Base-by-base conservation (phyloP, 2,797 vertebrate species). In the Semotilus atromaculatus region DNA sequence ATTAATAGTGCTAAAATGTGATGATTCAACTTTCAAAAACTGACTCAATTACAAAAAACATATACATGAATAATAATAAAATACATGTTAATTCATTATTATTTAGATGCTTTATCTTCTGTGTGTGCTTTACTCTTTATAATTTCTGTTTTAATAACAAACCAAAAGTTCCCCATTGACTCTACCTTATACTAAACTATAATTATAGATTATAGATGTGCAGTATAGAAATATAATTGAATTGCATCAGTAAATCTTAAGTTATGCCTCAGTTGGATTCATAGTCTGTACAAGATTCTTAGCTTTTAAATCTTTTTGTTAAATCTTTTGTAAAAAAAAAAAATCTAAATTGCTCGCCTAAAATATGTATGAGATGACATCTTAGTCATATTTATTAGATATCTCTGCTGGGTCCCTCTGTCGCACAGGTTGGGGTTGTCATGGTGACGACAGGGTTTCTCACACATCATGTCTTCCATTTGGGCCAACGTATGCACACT, bases 341-440 rank as follows among this genome's bases (percentile, higher is more conserved):
- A 48, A 16, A 19, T 45, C 53, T 45, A 16, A 74, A 45, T 51
- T 31, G 58, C 19, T 51, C 45, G 5, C 70, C 80, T 87, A 82
- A 85, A 87, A 89, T 38, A 86, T 87, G 60, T 40, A 64, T 86
- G 79, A 90, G 91, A 90, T 91, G 91, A 82, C 45, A 92, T 88
- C 86, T 31, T 83, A 89, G 88, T 83, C 91, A 92, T 93, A 70
- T 62, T 67, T 86, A 81, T 83, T 86, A 75, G 85, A 84, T 90
- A 90, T 88, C 80, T 40, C 85, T 23, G 62, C 75, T 82, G 89
- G 88, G 89, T 85, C 85, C n/a, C 84, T 85, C 71, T 73, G 86
- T 48, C 10, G 74, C 80, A 88, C 67, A 62, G 85, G 36, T 85
- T 80, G 66, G 81, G 87, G 93, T 95, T 94, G 94, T 93, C 93